Conservation (phyloP, 1,140 invertebrate species). For the Saxidomus purpurata region DNA sequence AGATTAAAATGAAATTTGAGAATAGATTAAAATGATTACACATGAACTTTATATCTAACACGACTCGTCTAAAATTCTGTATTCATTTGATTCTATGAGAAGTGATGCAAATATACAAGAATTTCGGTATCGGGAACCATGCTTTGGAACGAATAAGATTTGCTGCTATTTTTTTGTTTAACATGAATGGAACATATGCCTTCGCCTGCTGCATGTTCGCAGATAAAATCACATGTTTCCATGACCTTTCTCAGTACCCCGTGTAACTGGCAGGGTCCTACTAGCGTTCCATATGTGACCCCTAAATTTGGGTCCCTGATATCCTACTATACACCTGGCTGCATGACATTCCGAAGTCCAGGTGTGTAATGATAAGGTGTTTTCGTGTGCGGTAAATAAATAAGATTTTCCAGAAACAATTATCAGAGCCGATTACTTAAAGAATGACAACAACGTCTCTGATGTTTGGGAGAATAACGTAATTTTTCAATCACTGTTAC, state of each 20-base stretch:
- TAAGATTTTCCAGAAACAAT: not conserved
- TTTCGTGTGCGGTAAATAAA: not conserved
- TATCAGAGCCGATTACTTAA: not conserved
- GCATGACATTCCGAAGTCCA: conserved; percentile 27
- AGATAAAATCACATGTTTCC: conserved; percentile 34
- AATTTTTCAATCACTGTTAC: no score
- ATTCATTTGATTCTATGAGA: no score
- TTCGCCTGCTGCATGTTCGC: not conserved
- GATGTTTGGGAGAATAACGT: no score
- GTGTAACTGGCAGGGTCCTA: conserved; percentile 21
- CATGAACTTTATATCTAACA: no score
- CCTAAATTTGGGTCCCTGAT: conserved; percentile 23
- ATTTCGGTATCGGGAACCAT: not conserved
- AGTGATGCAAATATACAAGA: no score
- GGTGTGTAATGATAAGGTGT: conserved; percentile 3
- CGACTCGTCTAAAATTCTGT: no score
- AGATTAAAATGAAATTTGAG: no score
- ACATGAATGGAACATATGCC: conserved; percentile 2
- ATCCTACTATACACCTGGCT: not conserved
- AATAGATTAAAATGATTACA: no score
- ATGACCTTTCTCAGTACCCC: conserved; percentile 10
- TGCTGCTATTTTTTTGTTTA: not conserved
- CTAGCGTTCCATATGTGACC: conserved; percentile 7
- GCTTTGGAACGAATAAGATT: not conserved
- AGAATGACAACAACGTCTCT: conserved; percentile 6